phyloP scores from a whole-genome alignment of 2,113 vertebrate genomes.

The Ellobius talpinus region DNA sequence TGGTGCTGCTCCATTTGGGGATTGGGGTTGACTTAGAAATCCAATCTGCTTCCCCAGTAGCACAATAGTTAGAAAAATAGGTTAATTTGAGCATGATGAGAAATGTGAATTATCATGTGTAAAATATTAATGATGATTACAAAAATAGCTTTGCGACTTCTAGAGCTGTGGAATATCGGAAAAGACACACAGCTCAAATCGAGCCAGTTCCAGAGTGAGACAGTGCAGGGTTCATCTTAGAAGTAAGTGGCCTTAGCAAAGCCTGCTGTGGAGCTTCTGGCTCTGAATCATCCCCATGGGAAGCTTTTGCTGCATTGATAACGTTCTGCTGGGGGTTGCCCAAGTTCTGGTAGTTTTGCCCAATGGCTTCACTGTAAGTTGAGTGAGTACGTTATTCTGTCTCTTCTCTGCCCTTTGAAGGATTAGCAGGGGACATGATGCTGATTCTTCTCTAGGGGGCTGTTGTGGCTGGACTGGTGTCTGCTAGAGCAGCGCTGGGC shows the following conservation, averaged over 20 bases:
- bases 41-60: conserved; percentile 20
- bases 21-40: neutral
- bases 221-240: accelerated
- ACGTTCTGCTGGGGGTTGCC: too few relatives aligned
- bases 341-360: neutral
- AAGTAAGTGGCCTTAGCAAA: accelerated
- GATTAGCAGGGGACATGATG: neutral
- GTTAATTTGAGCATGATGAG: conserved; percentile 9
- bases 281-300: neutral
- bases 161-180: neutral
- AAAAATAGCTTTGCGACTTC: conserved; percentile 66
- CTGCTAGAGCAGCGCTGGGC: neutral
- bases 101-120: neutral
- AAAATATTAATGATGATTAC: conserved; percentile 6
- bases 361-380: neutral
- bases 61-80: conserved; percentile 50
- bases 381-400: neutral
- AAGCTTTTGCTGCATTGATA: neutral
- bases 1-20: neutral
- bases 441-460: neutral
- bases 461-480: neutral
- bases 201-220: neutral
- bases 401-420: neutral
- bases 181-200: neutral
- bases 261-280: neutral